Base-by-base conservation (phyloP, 2,797 vertebrate species). In the Coregonus suidteri region DNA sequence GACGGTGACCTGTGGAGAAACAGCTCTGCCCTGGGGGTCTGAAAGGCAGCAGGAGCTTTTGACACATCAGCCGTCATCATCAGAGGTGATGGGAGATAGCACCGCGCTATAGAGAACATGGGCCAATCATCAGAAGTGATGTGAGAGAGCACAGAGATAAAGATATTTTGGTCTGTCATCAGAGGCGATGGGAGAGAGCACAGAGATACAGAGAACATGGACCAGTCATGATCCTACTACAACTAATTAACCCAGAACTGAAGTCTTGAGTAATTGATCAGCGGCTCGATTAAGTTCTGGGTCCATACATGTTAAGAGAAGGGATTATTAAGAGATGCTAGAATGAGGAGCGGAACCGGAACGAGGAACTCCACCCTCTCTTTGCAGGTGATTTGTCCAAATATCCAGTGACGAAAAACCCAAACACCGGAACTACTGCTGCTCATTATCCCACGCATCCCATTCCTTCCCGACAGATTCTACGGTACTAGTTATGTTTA, bases 1-100 rank as follows among this genome's bases (percentile, higher is more conserved):
- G 81, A 86, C 78, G 75, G 73, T 75, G 82, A 87, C 83, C 87
- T 86, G 86, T 81, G 72, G 80, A 82, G 81, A 77, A 81, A 79
- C 75, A 77, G 70, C 77, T 53, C 14, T 81, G 82, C 71, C 80
- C 80, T 78, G 54, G 52, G 79, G 51, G 77, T 9, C 76, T 71
- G 76, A 56, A 74, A 77, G 77, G 76, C 6, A 15, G 65, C 1
- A 7, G 34, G 62, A 56, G 68, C 69, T 9, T 67, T 30, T 15
- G 51, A 41, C 18, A 77, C 85, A 80, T 81, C 74, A 76, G 72
- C 73, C 59, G 51, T 88, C 75, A 62, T 77, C 68, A 77, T 34
- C 65, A 31, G 30, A 73, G 14, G 66, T 6, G 30, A 34, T 2
- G 34, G 6, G 30, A 68, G 66, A 68, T 30, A 64, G 25, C 56